Base-by-base conservation (phyloP, 2,888 invertebrate genomes). In the Gisinianus flammeolus region DNA sequence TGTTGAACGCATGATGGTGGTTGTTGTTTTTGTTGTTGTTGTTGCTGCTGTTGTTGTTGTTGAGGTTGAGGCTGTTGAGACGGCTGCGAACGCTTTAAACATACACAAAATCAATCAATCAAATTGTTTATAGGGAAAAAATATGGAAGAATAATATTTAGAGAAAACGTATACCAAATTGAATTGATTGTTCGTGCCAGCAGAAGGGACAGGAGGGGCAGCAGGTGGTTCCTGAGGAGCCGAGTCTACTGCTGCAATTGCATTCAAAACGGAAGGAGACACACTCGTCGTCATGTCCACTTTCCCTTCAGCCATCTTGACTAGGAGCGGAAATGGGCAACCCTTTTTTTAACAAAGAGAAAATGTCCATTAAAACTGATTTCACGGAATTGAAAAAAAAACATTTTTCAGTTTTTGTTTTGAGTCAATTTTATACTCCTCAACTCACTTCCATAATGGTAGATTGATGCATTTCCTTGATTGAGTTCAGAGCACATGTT, bases 391-490 rank as follows among this genome's bases (percentile, higher is more conserved):
- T 19, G 16, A 31, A 16, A 66, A 66, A 31, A 19, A 66, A 10
- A 30, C 6, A 16, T 44, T 44, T 8, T 44, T 12, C 52, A 44
- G 16, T 44, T 44, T 44, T 44, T 12, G 52, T 16, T 44, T 12
- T 44, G 8, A 10, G 16, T 44, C 16, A 44, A 44, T 12, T 44
- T 44, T 12, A 8, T 44, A 16, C 52, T 16, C 10, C 16, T 12
- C 52, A 44, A 10, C 86, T 86, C 87, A 91, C 92, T 89, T 99
- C 98, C 97, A 98, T 97, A 85, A 98, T 99, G 89, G 96, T 95
- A 87, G 97, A 97, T 89, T 99, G 98, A 89, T 99, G 97, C 89
- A 98, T 91, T 87, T 92, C 92, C 90, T 97, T 98, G 88, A 98
- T 98, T 86, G 98, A 98, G 88, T 94, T 94, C 86, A 97, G 93